A percentile compares a stretch with the other conserved stretches of the same genome.
Evolutionary conservation across 1,140 invertebrate species (phyloP).

Genomic region (Megalonaias nervosa): DNA sequence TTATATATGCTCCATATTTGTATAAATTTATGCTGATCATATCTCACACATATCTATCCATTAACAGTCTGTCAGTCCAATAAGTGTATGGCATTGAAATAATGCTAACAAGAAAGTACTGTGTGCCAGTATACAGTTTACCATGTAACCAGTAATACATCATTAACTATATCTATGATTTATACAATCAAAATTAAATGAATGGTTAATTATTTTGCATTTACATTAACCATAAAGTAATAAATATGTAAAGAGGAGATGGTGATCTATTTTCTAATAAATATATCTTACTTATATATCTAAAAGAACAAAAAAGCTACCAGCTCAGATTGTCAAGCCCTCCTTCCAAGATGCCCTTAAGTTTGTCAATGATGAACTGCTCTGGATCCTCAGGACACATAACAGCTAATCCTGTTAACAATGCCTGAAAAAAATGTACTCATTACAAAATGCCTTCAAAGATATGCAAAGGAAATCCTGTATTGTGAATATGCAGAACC

Average conservation of each 20-base stretch:
- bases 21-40: no score
- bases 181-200: no score
- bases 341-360: constrained; percentile 52
- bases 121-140: no score
- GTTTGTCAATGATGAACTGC: constrained; percentile 66
- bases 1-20: no score
- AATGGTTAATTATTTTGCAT: no score
- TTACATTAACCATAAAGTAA: neutral
- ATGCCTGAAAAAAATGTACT: constrained; percentile 52
- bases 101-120: no score
- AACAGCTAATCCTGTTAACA: constrained; percentile 64
- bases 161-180: no score
- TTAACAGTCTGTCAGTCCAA: no score
- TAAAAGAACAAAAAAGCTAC: constrained; percentile 40
- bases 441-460: constrained; percentile 3
- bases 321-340: constrained; percentile 61
- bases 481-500: neutral
- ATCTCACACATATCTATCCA: no score
- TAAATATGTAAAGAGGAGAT: neutral
- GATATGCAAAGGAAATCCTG: neutral
- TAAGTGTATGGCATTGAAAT: no score
- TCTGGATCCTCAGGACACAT: constrained; percentile 69
- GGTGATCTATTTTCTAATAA: neutral
- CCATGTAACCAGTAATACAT: no score
- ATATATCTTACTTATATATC: neutral